These are phyloP conservation scores for Vanessa tameamea DNA, from an alignment of 1,140 invertebrate species.

Conservation along the genomic window DNA sequence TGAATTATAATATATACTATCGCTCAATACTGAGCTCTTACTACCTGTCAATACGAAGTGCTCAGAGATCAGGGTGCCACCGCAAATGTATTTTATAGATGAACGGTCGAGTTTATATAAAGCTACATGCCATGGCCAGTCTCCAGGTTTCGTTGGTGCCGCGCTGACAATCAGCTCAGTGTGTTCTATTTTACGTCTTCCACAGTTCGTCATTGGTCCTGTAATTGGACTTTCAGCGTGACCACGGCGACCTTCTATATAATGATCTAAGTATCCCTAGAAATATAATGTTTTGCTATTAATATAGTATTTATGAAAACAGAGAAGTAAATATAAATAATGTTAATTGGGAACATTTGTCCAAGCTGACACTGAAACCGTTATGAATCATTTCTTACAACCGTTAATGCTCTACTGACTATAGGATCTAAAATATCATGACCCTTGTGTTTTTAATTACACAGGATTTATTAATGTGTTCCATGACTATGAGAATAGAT, in stretches of 20 bases:
- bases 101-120: constrained; percentile 86
- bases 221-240: constrained; percentile 19
- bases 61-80: constrained; percentile 56
- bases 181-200: constrained; percentile 51
- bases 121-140: constrained; percentile 93
- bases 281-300: not conserved
- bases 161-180: constrained; percentile 60
- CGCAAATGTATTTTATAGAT: constrained; percentile 56
- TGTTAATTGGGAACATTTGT: too few species aligned
- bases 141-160: constrained; percentile 80
- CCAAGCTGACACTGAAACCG: too few species aligned
- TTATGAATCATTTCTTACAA: too few species aligned
- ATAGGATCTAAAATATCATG: too few species aligned
- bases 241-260: not conserved
- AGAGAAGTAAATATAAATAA: not conserved
- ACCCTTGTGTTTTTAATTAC: too few species aligned
- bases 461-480: too few species aligned
- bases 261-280: constrained; percentile 11
- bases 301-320: too few species aligned
- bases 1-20: too few species aligned
- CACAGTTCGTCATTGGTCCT: constrained; percentile 43
- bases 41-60: constrained; percentile 56
- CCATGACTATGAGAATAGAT: too few species aligned
- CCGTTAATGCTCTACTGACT: too few species aligned
- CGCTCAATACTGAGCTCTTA: too few species aligned